A percentile compares a stretch with the other conserved stretches of the same genome.
Conservation (phyloP, 2,888 invertebrate species). For the Salticus scenicus region DNA sequence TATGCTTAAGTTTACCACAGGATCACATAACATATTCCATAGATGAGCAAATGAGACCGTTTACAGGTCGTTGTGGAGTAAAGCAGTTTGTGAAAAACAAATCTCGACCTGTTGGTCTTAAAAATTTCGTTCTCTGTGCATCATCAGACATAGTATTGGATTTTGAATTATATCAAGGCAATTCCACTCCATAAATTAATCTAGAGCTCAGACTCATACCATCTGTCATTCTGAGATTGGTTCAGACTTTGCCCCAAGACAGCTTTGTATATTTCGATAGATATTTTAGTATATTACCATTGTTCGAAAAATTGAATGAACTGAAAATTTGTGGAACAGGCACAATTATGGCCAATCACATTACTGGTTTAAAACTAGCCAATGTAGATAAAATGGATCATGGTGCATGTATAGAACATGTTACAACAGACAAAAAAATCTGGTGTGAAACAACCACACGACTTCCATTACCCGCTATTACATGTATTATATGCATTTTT, state of each 20-base stretch:
- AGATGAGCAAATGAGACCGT: constrained; percentile 21
- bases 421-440: not conserved
- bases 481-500: too few relatives aligned
- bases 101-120: constrained; percentile 21
- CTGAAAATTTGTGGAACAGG: not conserved
- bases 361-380: not conserved
- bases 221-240: constrained; percentile 13
- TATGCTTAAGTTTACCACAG: not conserved
- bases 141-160: too few relatives aligned
- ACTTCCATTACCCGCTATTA: too few relatives aligned
- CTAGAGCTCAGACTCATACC: constrained; percentile 9
- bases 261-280: constrained; percentile 27
- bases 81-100: constrained; percentile 33
- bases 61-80: not conserved
- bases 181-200: not conserved
- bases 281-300: constrained; percentile 20
- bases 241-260: not conserved
- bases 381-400: too few relatives aligned
- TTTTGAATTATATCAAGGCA: constrained; percentile 17
- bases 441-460: too few relatives aligned
- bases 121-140: constrained; percentile 10
- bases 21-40: constrained; percentile 1
- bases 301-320: constrained; percentile 6
- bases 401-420: constrained; percentile 1
- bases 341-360: constrained; percentile 4